Evolutionary conservation across 1,140 invertebrate species (phyloP).

Genomic region (Epicauta chinensis): DNA sequence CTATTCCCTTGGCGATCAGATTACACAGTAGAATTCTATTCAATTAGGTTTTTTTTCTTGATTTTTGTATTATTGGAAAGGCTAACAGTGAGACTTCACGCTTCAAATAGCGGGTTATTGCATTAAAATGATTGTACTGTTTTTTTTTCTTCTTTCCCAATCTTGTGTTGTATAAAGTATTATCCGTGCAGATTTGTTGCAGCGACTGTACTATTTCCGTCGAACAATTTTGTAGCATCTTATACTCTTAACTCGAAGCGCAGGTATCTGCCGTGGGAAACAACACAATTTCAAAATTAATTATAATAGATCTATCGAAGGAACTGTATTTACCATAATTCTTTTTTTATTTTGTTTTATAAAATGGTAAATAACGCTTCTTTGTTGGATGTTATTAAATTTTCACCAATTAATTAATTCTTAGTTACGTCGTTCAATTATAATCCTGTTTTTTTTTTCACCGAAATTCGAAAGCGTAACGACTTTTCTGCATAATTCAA

Average conservation of each 20-base stretch:
- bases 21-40: too few species aligned
- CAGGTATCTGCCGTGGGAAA: slow-evolving; percentile 37
- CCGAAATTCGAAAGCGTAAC: slow-evolving; percentile 40
- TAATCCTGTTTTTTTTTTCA: slow-evolving; percentile 15
- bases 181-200: slow-evolving; percentile 8
- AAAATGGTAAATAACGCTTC: too few species aligned
- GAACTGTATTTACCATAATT: slow-evolving; percentile 19
- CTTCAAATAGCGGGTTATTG: too few species aligned
- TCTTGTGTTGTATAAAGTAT: neutral
- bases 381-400: neutral
- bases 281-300: slow-evolving; percentile 37
- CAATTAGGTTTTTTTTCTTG: too few species aligned
- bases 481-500: slow-evolving; percentile 23
- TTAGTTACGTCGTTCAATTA: slow-evolving; percentile 15
- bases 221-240: slow-evolving; percentile 38
- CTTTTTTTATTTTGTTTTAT: slow-evolving; percentile 5
- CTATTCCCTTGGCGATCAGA: neutral
- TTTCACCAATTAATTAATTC: slow-evolving; percentile 14
- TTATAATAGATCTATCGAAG: slow-evolving; percentile 39
- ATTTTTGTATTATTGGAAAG: too few species aligned
- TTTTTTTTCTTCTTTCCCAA: too few species aligned
- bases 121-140: too few species aligned
- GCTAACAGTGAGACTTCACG: too few species aligned
- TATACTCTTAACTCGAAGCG: slow-evolving; percentile 30
- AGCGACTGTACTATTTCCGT: slow-evolving; percentile 39